These are phyloP conservation scores for Poeciliopsis prolifica DNA, from an alignment of 2,113 vertebrate genomes.

Conservation along the genomic window DNA sequence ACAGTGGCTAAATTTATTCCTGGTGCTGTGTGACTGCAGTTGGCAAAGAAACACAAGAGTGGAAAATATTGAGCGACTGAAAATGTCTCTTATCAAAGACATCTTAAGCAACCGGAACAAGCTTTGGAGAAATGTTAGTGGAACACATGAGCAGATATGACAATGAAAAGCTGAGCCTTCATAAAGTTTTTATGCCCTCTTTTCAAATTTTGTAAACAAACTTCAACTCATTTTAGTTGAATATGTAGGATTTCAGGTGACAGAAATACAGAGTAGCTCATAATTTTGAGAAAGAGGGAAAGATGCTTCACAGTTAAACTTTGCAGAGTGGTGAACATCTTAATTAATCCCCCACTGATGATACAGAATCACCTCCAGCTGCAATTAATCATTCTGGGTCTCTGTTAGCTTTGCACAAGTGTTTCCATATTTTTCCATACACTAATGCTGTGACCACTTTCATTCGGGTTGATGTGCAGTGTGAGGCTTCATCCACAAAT, in stretches of 20 bases:
- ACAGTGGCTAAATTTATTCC: slow-evolving; percentile 28
- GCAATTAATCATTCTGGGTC: neutral
- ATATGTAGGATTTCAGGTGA: too few relatives aligned
- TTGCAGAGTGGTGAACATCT: too few relatives aligned
- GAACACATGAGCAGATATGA: neutral
- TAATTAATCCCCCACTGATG: too few relatives aligned
- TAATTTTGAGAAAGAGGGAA: too few relatives aligned
- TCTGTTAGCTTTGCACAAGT: neutral
- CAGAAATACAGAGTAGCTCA: too few relatives aligned
- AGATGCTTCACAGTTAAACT: too few relatives aligned
- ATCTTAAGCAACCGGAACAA: neutral
- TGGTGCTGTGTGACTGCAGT: slow-evolving; percentile 22
- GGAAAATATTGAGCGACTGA: slow-evolving; percentile 13
- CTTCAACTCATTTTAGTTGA: too few relatives aligned
- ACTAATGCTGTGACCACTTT: neutral
- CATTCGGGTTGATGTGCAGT: neutral
- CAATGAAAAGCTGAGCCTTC: neutral
- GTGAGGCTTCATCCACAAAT: neutral
- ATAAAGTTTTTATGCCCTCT: too few relatives aligned
- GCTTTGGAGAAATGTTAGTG: neutral
- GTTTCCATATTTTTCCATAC: too few relatives aligned
- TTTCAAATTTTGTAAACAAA: too few relatives aligned
- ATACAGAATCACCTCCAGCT: too few relatives aligned
- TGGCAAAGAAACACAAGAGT: slow-evolving; percentile 8
- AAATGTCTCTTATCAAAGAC: slow-evolving; percentile 6